Conservation (phyloP, 2,797 vertebrate species). For the Propithecus deckenii region DNA sequence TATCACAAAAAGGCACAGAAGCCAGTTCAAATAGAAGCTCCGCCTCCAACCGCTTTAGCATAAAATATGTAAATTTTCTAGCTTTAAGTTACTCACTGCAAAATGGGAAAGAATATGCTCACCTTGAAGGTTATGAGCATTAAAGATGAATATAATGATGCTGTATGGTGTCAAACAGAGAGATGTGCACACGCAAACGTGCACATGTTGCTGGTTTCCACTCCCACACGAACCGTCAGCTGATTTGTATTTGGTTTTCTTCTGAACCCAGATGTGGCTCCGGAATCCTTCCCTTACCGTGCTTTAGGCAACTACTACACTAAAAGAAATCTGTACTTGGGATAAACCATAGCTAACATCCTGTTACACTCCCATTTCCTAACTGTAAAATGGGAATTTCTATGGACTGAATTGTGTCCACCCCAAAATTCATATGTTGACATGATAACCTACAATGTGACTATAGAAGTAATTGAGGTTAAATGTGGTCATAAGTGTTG, state of each 20-base stretch:
- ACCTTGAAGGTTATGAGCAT: background rate
- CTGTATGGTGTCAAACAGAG: background rate
- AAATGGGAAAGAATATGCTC: background rate
- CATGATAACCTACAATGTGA: background rate
- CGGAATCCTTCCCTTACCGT: background rate
- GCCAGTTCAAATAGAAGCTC: background rate
- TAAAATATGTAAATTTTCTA: background rate
- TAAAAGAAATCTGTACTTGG: background rate
- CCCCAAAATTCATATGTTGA: too few relatives aligned
- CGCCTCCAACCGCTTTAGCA: background rate
- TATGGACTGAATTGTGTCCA: background rate
- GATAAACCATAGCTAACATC: background rate
- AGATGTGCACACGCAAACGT: accelerated
- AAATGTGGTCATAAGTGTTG: accelerated
- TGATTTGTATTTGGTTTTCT: accelerated
- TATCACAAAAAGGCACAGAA: background rate
- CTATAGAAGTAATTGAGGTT: background rate
- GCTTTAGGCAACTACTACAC: background rate
- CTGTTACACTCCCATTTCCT: background rate
- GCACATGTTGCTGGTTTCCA: accelerated
- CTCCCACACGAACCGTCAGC: accelerated
- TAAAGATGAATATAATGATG: too few relatives aligned
- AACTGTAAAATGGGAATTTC: background rate
- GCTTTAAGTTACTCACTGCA: background rate
- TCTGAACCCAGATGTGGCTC: background rate